These are phyloP conservation scores for Nyctalus aviator DNA, from an alignment of 2,797 vertebrate genomes.

Conservation along the genomic window DNA sequence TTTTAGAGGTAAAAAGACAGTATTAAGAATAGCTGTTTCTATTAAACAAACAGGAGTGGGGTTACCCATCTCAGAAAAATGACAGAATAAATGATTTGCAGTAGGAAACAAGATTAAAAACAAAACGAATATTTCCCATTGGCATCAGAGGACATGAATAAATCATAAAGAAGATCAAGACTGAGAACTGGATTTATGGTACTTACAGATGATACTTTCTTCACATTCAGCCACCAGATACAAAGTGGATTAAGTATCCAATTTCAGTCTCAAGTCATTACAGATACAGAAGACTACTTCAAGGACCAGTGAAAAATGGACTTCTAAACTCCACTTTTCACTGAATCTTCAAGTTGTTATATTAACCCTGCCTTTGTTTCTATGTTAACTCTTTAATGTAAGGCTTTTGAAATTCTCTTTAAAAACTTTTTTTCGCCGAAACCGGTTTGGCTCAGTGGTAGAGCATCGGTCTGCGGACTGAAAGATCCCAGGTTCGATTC, in stretches of 20 bases:
- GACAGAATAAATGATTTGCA: background rate
- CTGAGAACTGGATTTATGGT: background rate
- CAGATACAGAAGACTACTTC: background rate
- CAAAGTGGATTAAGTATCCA: background rate
- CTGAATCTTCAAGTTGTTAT: background rate
- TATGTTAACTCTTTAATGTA: background rate
- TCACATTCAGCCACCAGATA: background rate
- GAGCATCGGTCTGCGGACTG: too few relatives aligned
- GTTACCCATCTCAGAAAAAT: background rate
- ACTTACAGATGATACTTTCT: background rate
- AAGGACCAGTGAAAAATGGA: background rate
- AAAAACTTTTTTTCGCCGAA: background rate
- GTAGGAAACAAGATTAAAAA: conserved; percentile 27
- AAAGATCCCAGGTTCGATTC: too few relatives aligned
- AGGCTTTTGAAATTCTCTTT: background rate
- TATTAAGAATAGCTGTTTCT: background rate
- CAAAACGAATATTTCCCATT: background rate
- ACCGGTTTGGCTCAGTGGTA: too few relatives aligned
- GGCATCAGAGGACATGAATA: background rate
- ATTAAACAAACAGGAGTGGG: background rate
- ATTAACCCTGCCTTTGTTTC: background rate
- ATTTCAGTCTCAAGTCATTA: background rate
- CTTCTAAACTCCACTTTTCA: conserved; percentile 16
- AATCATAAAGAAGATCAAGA: conserved; percentile 4
- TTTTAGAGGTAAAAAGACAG: background rate